Evolutionary conservation across 2,888 invertebrate species (phyloP).

Genomic region (Rhagophthalmus giganteus): DNA sequence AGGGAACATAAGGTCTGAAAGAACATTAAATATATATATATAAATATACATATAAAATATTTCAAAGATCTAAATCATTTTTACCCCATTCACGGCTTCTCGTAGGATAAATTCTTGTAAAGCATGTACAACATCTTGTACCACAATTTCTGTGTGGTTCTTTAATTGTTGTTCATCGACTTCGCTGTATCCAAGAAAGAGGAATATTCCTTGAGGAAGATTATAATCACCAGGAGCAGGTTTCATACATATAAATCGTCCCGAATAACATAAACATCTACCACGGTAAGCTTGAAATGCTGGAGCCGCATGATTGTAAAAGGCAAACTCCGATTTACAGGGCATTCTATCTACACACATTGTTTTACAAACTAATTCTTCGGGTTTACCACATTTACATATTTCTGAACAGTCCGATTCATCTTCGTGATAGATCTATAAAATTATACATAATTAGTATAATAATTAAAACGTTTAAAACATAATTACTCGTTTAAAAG

Average conservation of each 20-base stretch:
- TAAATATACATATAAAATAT: background rate
- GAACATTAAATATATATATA: too few relatives aligned
- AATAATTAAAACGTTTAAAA: too few relatives aligned
- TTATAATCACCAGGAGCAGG: constrained; percentile 77
- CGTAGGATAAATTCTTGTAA: constrained; percentile 77
- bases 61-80: constrained; percentile 19
- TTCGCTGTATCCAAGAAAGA: constrained; percentile 87
- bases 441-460: too few relatives aligned
- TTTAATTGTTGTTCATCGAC: constrained; percentile 79
- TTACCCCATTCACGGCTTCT: constrained; percentile 73
- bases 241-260: constrained; percentile 90
- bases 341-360: constrained; percentile 86
- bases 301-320: constrained; percentile 88
- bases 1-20: constrained; percentile 82
- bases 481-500: constrained; percentile 83
- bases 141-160: constrained; percentile 81
- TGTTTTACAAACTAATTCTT: constrained; percentile 81
- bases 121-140: constrained; percentile 81
- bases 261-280: constrained; percentile 87
- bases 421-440: constrained; percentile 78
- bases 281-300: constrained; percentile 89
- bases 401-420: constrained; percentile 89
- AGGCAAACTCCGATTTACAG: constrained; percentile 84
- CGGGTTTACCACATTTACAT: constrained; percentile 80
- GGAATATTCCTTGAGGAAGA: constrained; percentile 81